These are phyloP conservation scores for Pilophorus perplexus DNA, from an alignment of 2,888 invertebrate species.

Conservation along the genomic window DNA sequence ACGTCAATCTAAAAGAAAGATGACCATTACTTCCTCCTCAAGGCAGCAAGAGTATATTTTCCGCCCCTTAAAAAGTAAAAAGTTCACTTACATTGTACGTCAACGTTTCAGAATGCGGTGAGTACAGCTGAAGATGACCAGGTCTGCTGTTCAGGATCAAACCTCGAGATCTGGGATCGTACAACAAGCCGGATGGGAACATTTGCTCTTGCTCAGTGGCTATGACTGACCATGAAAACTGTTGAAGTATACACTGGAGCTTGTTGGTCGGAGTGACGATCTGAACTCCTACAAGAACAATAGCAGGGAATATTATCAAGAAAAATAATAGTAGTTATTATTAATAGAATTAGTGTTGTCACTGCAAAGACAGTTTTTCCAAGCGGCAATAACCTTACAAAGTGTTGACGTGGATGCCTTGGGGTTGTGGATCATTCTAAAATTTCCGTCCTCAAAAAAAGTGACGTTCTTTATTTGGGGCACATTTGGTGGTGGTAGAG, in stretches of 20 bases:
- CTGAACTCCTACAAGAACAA: constrained; percentile 26
- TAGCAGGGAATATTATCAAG: too few relatives aligned
- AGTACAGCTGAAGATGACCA: constrained; percentile 74
- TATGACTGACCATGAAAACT: constrained; percentile 62
- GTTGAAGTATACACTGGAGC: constrained; percentile 62
- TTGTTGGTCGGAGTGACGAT: constrained; percentile 51
- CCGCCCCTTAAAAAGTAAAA: too few relatives aligned
- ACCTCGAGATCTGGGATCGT: constrained; percentile 64
- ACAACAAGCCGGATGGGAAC: constrained; percentile 59
- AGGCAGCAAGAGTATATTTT: too few relatives aligned
- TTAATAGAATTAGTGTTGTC: not conserved
- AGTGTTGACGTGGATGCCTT: too few relatives aligned
- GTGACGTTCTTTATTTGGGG: too few relatives aligned
- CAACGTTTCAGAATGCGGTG: constrained; percentile 60
- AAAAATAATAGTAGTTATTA: too few relatives aligned
- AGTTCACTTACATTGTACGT: constrained; percentile 58
- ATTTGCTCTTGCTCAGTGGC: constrained; percentile 51
- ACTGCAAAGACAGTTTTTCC: too few relatives aligned
- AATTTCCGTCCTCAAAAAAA: too few relatives aligned
- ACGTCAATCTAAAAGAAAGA: constrained; percentile 62
- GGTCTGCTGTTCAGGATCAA: constrained; percentile 69
- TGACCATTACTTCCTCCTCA: too few relatives aligned
- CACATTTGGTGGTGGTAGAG: too few relatives aligned
- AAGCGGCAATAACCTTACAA: too few relatives aligned
- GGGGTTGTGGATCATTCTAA: too few relatives aligned